Evolutionary conservation across 1,140 invertebrate species (phyloP).

Genomic region (Magallana gigas): DNA sequence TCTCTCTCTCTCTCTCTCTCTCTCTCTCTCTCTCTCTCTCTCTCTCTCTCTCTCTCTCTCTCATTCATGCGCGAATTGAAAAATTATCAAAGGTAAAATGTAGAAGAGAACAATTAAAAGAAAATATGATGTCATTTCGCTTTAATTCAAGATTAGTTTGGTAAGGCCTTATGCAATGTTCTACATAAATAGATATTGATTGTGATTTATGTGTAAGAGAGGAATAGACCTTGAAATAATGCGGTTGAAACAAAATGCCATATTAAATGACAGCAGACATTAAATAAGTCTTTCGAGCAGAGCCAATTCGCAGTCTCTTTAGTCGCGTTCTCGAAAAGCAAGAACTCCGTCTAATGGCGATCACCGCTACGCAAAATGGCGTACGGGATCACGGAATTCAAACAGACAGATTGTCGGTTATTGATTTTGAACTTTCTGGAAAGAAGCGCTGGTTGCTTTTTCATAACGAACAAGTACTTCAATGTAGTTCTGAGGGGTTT

Average conservation of each 20-base stretch:
- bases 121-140: no score
- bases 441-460: not conserved
- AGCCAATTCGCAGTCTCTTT: not conserved
- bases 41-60: not conserved
- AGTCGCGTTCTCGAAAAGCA: not conserved
- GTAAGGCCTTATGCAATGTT: no score
- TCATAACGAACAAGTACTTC: not conserved
- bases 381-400: not conserved
- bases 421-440: not conserved
- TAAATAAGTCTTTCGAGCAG: not conserved
- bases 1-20: not conserved
- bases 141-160: no score
- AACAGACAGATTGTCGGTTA: not conserved
- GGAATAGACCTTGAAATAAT: not conserved
- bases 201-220: not conserved
- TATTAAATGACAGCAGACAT: not conserved
- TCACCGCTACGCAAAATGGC: not conserved
- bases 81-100: no score
- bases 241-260: not conserved
- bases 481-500: not conserved
- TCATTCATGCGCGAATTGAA: no score
- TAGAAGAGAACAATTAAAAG: no score
- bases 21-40: not conserved
- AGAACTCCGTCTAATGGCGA: not conserved
- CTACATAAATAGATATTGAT: not conserved